These are phyloP conservation scores for Sternarchorhynchus goeldii DNA, from an alignment of 2,797 vertebrate genomes.

Conservation along the genomic window DNA sequence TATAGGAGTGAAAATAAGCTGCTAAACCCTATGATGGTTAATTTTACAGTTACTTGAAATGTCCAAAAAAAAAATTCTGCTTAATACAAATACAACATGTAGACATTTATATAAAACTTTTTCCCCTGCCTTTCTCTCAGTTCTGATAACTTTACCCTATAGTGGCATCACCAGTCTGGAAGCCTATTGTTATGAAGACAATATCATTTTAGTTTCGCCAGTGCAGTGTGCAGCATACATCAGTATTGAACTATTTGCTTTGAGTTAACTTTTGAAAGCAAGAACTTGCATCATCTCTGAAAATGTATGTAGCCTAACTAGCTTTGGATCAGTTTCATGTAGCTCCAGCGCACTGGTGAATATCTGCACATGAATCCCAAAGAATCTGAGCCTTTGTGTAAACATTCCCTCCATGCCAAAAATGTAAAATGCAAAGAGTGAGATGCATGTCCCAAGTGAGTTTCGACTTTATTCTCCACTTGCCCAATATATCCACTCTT, in stretches of 20 bases:
- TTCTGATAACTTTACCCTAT: too few relatives aligned
- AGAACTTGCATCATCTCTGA: neutral
- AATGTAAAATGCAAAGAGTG: too few relatives aligned
- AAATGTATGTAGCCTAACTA: constrained; percentile 13
- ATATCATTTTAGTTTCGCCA: constrained; percentile 6
- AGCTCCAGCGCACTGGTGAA: neutral
- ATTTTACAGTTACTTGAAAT: neutral
- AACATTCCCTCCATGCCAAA: neutral
- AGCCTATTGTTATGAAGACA: too few relatives aligned
- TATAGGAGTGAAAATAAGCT: neutral
- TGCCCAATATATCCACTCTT: constrained; percentile 18
- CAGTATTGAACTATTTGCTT: neutral
- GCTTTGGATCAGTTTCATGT: neutral
- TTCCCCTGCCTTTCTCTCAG: too few relatives aligned
- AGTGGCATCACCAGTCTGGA: too few relatives aligned
- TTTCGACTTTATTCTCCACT: constrained; percentile 3
- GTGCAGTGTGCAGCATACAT: constrained; percentile 16
- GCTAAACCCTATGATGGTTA: neutral
- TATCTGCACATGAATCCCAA: neutral
- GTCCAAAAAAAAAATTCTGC: too few relatives aligned
- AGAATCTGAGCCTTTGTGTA: constrained; percentile 4
- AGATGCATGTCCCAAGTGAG: neutral
- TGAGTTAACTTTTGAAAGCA: neutral
- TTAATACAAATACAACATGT: too few relatives aligned
- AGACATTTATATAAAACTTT: too few relatives aligned